Evolutionary conservation across 1,140 invertebrate species (phyloP).

Genomic region (Drosophila pseudoobscura): DNA sequence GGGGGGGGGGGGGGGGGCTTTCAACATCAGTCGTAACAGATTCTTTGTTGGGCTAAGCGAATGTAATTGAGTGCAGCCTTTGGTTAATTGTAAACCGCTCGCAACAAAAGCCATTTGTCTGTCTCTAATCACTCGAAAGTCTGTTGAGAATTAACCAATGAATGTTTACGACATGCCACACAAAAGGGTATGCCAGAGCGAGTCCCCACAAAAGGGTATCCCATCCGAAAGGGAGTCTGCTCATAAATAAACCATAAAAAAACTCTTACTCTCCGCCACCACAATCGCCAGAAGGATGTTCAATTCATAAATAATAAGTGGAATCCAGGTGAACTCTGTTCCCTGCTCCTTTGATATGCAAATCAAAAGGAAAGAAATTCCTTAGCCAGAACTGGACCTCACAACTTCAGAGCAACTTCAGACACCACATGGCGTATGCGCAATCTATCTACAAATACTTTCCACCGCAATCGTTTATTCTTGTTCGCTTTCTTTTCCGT

Average conservation of each 20-base stretch:
- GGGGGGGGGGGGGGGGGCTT: no score
- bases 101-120: neutral
- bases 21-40: neutral
- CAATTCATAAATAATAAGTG: conserved; percentile 49
- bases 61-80: conserved; percentile 16
- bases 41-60: neutral
- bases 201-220: conserved; percentile 20
- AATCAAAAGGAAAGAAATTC: conserved; percentile 38
- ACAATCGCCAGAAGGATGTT: conserved; percentile 16
- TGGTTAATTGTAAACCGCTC: conserved; percentile 22
- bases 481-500: neutral
- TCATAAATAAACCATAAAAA: conserved; percentile 40
- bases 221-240: neutral
- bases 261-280: conserved; percentile 26
- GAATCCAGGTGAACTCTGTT: conserved; percentile 22
- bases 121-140: conserved; percentile 34
- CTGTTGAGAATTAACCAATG: conserved; percentile 11
- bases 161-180: conserved; percentile 13
- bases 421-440: conserved; percentile 36
- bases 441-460: conserved; percentile 9
- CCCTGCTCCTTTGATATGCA: conserved; percentile 39
- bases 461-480: conserved; percentile 12
- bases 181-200: conserved; percentile 14
- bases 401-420: neutral
- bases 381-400: conserved; percentile 1